Evolutionary conservation across 2,888 invertebrate species (phyloP), one percentile per base, ranked within the genome.

Genomic region (Saturnia japonica): DNA sequence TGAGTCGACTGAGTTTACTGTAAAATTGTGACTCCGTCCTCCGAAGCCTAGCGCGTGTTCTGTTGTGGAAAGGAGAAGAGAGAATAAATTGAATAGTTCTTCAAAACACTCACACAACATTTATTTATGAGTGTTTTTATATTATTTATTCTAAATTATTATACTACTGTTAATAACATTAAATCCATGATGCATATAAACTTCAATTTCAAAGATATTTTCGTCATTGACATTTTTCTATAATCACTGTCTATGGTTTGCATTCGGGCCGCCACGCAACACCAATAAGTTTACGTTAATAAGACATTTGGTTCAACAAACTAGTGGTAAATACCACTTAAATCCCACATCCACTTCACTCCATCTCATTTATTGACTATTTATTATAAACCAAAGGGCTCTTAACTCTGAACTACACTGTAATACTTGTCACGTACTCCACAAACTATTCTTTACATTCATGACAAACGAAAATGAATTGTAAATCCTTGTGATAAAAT

Each of bases 331-430:
- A 62, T 34, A 62, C 28, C 34, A 62, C 40, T 64, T 40, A 40
- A 4, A 64, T 64, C 34, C 19, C 40, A 64, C 19, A 40, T 8
- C 19, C 8, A 60, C 25, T 60, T 25, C 64, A 62, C 62, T 62
- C 28, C 6, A n/a, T 64, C 64, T n/a, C 40, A 64, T 40, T 64
- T 64, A 64, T 64, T 40, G 64, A 64, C 64, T 64, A 64, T 19
- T 64, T 40, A 19, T 64, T 64, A 40, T 8, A 64, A 40, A 19
- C 34, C 40, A 64, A n/a, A 64, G 64, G n/a, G 40, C 64, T 12
- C 64, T 64, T 64, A 40, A 64, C 64, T 64, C 8, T n/a, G 40
- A 64, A 64, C 19, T 40, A 64, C 40, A 19, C 57, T 25, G 40
- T 12, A 9, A 1, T 40, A 40, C 64, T 40, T 40, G 40, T 40